These are phyloP conservation scores for Mixornis gularis DNA, from an alignment of 2,113 vertebrate species.

Conservation along the genomic window DNA sequence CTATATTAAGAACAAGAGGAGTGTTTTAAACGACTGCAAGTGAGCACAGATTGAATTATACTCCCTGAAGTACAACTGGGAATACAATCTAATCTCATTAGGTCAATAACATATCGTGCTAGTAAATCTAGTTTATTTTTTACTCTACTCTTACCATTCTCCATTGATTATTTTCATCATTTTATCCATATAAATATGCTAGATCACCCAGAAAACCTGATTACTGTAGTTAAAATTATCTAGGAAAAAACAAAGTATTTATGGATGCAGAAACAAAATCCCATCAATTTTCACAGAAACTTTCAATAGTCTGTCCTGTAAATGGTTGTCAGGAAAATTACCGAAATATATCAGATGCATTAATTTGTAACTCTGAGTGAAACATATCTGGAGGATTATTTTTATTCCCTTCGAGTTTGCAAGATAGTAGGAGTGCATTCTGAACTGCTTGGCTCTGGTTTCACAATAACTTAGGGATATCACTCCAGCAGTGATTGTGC, in stretches of 20 bases:
- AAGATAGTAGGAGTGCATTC: neutral
- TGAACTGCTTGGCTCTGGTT: neutral
- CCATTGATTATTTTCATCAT: constrained; percentile 62
- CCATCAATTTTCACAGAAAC: neutral
- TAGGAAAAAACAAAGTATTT: constrained; percentile 31
- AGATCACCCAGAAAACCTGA: constrained; percentile 40
- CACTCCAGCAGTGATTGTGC: neutral
- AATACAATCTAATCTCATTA: constrained; percentile 60
- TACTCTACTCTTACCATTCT: constrained; percentile 29
- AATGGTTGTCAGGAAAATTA: neutral
- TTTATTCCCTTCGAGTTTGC: neutral
- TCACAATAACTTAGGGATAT: neutral
- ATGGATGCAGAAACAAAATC: neutral
- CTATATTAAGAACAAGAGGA: neutral
- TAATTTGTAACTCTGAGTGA: neutral
- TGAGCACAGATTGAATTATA: constrained; percentile 50
- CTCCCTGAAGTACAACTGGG: constrained; percentile 25
- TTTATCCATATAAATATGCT: constrained; percentile 40
- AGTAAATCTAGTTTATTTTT: constrained; percentile 60
- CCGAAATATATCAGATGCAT: neutral
- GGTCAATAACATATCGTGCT: constrained; percentile 37
- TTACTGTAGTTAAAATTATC: constrained; percentile 58
- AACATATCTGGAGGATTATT: neutral
- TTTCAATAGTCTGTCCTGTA: neutral
- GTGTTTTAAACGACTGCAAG: neutral